Conservation (phyloP, 1,140 invertebrate genomes). For the Drosophila obscura region DNA sequence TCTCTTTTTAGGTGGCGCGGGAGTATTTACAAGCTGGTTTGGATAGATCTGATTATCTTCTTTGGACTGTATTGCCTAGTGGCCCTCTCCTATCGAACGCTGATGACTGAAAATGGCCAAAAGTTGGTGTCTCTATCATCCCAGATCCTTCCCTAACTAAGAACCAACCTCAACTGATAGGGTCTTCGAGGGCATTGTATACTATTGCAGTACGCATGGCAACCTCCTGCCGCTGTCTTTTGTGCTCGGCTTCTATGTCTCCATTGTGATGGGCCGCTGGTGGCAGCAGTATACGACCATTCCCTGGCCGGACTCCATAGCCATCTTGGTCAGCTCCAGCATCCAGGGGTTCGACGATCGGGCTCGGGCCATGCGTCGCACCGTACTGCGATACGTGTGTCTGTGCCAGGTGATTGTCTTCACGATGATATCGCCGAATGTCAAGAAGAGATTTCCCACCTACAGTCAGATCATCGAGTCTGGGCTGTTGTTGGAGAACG, state of each 20-base stretch:
- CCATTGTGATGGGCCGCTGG: constrained; percentile 96
- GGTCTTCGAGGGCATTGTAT: constrained; percentile 89
- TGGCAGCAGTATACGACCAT: constrained; percentile 93
- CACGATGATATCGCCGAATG: constrained; percentile 92
- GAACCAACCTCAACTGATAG: constrained; percentile 60
- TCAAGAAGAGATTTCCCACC: constrained; percentile 96
- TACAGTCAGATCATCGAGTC: constrained; percentile 94
- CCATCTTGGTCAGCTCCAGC: constrained; percentile 88
- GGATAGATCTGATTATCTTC: constrained; percentile 94
- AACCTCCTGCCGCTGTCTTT: constrained; percentile 93
- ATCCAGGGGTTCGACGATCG: constrained; percentile 89
- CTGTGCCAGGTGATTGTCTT: constrained; percentile 93
- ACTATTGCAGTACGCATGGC: constrained; percentile 90
- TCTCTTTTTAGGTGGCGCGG: constrained; percentile 93
- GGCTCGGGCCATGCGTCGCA: constrained; percentile 93
- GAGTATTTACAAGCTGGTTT: constrained; percentile 98
- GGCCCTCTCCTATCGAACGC: constrained; percentile 92
- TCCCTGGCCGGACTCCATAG: constrained; percentile 92
- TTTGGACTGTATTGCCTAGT: constrained; percentile 91
- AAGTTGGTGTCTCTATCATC: constrained; percentile 84
- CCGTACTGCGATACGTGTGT: constrained; percentile 92
- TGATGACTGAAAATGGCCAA: constrained; percentile 89
- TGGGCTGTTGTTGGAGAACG: constrained; percentile 93
- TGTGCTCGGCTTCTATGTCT: constrained; percentile 96
- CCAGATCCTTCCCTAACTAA: neutral